Evolutionary conservation across 2,113 vertebrate genomes (phyloP), one percentile per base, ranked within the genome.

Genomic region (Cynocephalus volans): DNA sequence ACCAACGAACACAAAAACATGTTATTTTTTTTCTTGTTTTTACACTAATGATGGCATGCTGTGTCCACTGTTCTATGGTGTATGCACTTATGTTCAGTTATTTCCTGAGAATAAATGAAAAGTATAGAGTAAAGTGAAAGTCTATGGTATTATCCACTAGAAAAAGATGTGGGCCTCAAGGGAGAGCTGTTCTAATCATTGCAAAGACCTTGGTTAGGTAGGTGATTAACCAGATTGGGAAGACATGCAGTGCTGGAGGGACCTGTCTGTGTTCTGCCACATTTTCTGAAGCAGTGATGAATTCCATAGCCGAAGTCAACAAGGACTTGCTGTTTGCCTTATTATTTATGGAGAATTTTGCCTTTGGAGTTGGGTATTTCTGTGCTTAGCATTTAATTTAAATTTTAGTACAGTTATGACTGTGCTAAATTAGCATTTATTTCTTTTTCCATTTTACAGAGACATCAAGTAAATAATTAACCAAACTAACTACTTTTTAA

Each of bases 291-390:
- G 23, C 41, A 33, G 0, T 19, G 60, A 23, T 67, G 58, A 76
- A 23, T 67, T 31, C 65, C 58, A 0, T 33, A 24, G 23, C 48
- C 18, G 6, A 28, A 41, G 15, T 36, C 9, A 11, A 0, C 3
- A 67, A 75, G 56, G 50, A 64, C 36, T 52, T 70, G 33, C 41
- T 90, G 3, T 56, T 85, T 31, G 9, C 67, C 6, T 81, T n/a
- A 19, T 82, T 65, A 70, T 45, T 93, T 31, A 24, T 62, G 56
- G 73, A 76, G 2, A 77, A 33, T 48, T 95, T 95, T 89, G 58
- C 80, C 41, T 92, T 65, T 95, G 70, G 33, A 60, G 14, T 69
- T 90, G 67, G 75, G 62, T 8, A 14, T 62, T 87, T 65, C n/a
- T 8, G 0, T 77, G 65, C 67, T 89, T 93, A 33, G 5, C 36